These are phyloP conservation scores for Phymatocera aterrima DNA, from an alignment of 2,888 invertebrate genomes.

Conservation along the genomic window DNA sequence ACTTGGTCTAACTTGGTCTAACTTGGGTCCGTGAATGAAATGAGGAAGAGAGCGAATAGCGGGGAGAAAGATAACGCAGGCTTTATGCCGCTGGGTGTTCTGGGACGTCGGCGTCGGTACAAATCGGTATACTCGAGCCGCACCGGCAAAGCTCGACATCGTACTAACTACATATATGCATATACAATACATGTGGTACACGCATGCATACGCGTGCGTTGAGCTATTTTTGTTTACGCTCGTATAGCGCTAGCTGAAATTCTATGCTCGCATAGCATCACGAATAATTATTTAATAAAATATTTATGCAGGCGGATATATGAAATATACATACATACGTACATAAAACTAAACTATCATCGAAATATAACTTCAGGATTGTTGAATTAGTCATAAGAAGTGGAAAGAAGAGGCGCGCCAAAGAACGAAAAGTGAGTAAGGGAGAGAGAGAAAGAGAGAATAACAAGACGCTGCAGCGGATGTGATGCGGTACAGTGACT, in stretches of 20 bases:
- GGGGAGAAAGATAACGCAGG: slow-evolving; percentile 10
- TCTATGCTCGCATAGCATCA: background rate
- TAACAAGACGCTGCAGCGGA: slow-evolving; percentile 32
- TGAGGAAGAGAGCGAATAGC: slow-evolving; percentile 21
- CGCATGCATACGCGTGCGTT: background rate
- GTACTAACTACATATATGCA: slow-evolving; percentile 3
- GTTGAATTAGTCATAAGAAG: background rate
- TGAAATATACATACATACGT: background rate
- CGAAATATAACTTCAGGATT: background rate
- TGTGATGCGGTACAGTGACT: slow-evolving; percentile 33
- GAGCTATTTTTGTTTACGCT: background rate
- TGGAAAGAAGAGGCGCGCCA: too few species aligned
- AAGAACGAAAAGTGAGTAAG: background rate
- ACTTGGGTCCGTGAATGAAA: slow-evolving; percentile 32
- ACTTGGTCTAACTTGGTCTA: slow-evolving; percentile 14
- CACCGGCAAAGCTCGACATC: background rate
- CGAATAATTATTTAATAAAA: background rate
- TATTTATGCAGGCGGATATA: background rate
- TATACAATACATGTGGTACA: too few species aligned
- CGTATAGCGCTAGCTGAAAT: background rate
- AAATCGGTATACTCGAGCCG: slow-evolving; percentile 18
- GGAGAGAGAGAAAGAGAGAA: background rate
- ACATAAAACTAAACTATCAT: background rate
- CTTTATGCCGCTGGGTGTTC: background rate
- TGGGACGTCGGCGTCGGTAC: slow-evolving; percentile 3